A percentile compares a stretch with the other conserved stretches of the same genome.
phyloP scores from a whole-genome alignment of 1,140 invertebrate species.

The Stegodyphus mimosarum region DNA sequence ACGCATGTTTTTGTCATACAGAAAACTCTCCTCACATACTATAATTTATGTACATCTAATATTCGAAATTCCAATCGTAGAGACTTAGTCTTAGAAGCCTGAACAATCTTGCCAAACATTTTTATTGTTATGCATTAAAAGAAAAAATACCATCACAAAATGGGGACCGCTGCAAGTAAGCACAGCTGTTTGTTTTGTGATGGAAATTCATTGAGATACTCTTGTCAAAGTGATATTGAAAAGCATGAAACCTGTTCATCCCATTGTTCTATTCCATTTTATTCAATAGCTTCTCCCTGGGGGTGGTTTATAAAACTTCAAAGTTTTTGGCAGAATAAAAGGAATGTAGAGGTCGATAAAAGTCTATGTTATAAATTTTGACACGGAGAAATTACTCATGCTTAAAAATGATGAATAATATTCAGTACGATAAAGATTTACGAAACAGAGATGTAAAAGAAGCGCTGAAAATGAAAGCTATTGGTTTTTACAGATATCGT shows the following conservation, averaged over 20 bases:
- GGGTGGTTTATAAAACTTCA: too few relatives aligned
- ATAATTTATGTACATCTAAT: background rate
- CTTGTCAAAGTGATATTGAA: constrained; percentile 32
- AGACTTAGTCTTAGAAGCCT: constrained; percentile 1
- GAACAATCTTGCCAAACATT: background rate
- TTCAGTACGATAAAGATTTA: background rate
- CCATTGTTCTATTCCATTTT: too few relatives aligned
- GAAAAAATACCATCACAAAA: too few relatives aligned
- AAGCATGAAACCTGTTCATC: constrained; percentile 11
- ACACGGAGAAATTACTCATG: background rate
- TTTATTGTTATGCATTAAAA: constrained; percentile 29
- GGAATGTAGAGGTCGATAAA: too few relatives aligned
- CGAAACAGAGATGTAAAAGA: too few relatives aligned
- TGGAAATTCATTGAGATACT: constrained; percentile 12
- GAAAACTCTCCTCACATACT: background rate
- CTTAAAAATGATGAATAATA: background rate
- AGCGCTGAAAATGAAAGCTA: too few relatives aligned
- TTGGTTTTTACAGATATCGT: too few relatives aligned
- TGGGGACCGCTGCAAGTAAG: background rate
- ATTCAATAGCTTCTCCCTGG: too few relatives aligned
- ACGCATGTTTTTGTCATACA: too few relatives aligned
- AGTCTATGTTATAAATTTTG: constrained; percentile 10
- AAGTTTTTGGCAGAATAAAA: too few relatives aligned
- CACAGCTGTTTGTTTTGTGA: background rate
- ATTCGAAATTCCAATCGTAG: background rate